Percentiles rank a stretch among this genome's conserved stretches.
Conservation (phyloP, 2,888 invertebrate genomes). For the Dasysyrphus albostriatus region DNA sequence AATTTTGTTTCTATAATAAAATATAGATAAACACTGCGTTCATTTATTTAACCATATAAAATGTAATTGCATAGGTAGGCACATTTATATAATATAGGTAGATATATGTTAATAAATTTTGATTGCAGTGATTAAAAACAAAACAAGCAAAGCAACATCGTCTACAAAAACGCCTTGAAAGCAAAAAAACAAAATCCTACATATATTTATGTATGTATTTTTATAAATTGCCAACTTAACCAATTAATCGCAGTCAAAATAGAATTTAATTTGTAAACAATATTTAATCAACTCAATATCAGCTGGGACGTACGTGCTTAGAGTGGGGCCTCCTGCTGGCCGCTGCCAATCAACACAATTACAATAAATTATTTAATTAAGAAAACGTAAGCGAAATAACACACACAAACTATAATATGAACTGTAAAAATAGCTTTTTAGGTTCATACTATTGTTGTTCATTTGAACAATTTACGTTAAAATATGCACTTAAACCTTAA, state of each 20-base stretch:
- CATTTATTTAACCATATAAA: not conserved
- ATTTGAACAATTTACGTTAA: slow-evolving; percentile 55
- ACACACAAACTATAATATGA: slow-evolving; percentile 1
- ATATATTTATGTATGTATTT: no score
- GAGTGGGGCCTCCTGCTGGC: slow-evolving; percentile 44
- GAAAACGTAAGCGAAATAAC: slow-evolving; percentile 42
- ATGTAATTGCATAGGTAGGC: not conserved
- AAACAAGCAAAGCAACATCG: not conserved
- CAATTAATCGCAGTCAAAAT: slow-evolving; percentile 55
- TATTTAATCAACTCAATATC: slow-evolving; percentile 54
- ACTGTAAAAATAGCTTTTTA: slow-evolving; percentile 32
- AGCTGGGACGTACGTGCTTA: slow-evolving; percentile 19
- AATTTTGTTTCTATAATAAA: no score
- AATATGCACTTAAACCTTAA: slow-evolving; percentile 32
- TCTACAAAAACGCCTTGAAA: slow-evolving; percentile 3
- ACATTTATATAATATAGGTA: no score
- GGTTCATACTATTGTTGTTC: slow-evolving; percentile 26
- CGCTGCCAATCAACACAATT: slow-evolving; percentile 63
- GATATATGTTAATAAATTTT: not conserved
- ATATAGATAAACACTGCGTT: no score
- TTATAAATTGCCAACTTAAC: not conserved
- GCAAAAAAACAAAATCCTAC: not conserved
- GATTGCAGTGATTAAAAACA: not conserved
- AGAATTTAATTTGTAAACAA: slow-evolving; percentile 52
- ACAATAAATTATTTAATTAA: slow-evolving; percentile 71